Evolutionary conservation across 2,888 invertebrate genomes (phyloP).

Genomic region (Hetaerina titia): DNA sequence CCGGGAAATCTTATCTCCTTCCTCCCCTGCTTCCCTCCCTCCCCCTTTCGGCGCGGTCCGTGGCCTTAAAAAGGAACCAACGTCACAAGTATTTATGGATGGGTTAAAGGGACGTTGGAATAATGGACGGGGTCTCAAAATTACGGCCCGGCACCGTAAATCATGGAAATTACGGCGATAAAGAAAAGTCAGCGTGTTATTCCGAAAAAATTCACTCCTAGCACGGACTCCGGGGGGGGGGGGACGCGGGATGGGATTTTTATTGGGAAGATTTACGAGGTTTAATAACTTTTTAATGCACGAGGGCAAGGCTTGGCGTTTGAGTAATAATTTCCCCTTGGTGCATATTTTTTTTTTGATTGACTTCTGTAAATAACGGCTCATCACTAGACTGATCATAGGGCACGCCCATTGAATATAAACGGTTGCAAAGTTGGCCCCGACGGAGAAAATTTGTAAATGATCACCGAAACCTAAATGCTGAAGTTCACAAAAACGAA

Average conservation of each 20-base stretch:
- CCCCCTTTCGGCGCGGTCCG: not conserved
- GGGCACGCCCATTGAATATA: not conserved
- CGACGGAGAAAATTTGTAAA: not conserved
- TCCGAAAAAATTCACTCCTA: slow-evolving; percentile 33
- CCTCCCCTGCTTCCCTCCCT: not conserved
- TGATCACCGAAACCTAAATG: not conserved
- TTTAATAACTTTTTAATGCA: slow-evolving; percentile 40
- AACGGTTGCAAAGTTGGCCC: not conserved
- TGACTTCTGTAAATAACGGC: not conserved
- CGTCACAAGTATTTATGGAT: slow-evolving; percentile 52
- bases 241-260: not conserved
- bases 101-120: slow-evolving; percentile 50
- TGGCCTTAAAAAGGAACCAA: not conserved
- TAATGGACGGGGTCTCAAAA: slow-evolving; percentile 30
- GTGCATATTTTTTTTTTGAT: not conserved
- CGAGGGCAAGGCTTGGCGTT: not conserved
- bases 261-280: slow-evolving; percentile 11
- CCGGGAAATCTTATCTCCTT: not conserved
- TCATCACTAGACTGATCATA: not conserved
- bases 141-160: slow-evolving; percentile 40
- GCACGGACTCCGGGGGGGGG: not conserved
- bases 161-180: slow-evolving; percentile 52
- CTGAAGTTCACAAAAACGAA: not conserved
- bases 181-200: slow-evolving; percentile 42
- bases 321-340: not conserved